Evolutionary conservation across 2,113 vertebrate species (phyloP).

Genomic region (Willisornis vidua): DNA sequence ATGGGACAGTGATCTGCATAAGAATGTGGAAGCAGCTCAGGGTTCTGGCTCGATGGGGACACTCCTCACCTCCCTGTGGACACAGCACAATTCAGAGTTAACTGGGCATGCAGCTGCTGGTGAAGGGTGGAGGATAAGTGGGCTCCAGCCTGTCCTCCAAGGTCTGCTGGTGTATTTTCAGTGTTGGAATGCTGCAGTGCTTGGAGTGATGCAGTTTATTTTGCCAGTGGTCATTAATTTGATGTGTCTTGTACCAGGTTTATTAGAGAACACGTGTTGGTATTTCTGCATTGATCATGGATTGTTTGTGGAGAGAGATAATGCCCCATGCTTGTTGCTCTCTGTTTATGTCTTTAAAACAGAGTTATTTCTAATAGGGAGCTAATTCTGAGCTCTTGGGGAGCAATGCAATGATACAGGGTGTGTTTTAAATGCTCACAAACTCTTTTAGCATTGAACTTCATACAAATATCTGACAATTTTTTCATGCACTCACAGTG

Average conservation of each 20-base stretch:
- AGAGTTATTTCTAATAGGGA: neutral
- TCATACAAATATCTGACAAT: neutral
- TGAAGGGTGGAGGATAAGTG: neutral
- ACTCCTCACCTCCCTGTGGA: too few species aligned
- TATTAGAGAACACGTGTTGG: neutral
- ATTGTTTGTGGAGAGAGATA: neutral
- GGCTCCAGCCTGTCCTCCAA: neutral
- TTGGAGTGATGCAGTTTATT: neutral
- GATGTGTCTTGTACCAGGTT: neutral
- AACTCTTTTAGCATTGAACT: neutral
- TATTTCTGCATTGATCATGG: neutral
- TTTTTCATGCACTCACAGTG: neutral
- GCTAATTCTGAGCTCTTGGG: neutral
- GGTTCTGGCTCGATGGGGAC: accelerated
- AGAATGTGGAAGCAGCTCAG: neutral
- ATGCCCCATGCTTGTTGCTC: neutral
- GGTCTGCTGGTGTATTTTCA: neutral
- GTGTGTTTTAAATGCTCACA: neutral
- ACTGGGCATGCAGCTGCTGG: neutral
- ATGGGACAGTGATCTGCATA: accelerated
- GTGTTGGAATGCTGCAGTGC: neutral
- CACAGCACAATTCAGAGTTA: neutral
- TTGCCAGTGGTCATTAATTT: neutral
- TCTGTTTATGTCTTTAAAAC: neutral
- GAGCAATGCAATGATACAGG: neutral